Base-by-base conservation (phyloP, 2,113 vertebrate genomes). In the Trogon melanurus region DNA sequence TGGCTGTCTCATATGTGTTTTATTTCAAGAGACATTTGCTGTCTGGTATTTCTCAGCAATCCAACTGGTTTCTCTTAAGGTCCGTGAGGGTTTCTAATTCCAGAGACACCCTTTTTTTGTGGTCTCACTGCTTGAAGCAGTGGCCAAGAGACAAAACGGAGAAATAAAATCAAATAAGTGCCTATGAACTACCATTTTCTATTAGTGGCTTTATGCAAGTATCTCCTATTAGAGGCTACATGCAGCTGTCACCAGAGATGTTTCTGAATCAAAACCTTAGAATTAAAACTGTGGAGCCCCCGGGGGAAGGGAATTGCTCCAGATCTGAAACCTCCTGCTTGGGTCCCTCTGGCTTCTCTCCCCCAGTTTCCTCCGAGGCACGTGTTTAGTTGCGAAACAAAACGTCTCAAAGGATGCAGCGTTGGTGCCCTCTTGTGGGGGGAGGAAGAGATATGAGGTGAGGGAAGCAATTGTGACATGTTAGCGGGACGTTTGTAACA, bases 351-450 rank as follows among this genome's bases (percentile, higher is more conserved):
- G 51, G 44, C 65, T 60, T 86, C 93, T 89, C 75, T 75, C 73
- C 75, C 36, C 47, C 56, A 1, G 47, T 95, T 96, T 88, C 84
- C 92, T 94, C 85, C 70, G 45, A 91, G 75, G 74, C 71, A 6
- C 48, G 11, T 10, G 11, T 36, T 82, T 88, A 13, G 8, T 2
- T 34, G 54, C 11, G 45, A 72, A 85, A 14, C 2, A 57, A 89
- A 87, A n/a, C 20, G 57, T 82, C 95, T 61, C 94, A 19, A 96
- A 81, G 86, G 84, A 96, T 75, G 95, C 92, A 89, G 89, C 84
- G 84, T 92, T 97, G 95, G 95, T 96, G 97, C 98, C 98, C 98
- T 97, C 98, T 97, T 79, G 96, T 98, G 98, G 98, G 47, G 25
- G 36, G 41, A 96, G 81, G 57, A 66, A 19, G 36, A 15, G 47